phyloP scores from a whole-genome alignment of 2,113 vertebrate genomes.

The Canis aureus region DNA sequence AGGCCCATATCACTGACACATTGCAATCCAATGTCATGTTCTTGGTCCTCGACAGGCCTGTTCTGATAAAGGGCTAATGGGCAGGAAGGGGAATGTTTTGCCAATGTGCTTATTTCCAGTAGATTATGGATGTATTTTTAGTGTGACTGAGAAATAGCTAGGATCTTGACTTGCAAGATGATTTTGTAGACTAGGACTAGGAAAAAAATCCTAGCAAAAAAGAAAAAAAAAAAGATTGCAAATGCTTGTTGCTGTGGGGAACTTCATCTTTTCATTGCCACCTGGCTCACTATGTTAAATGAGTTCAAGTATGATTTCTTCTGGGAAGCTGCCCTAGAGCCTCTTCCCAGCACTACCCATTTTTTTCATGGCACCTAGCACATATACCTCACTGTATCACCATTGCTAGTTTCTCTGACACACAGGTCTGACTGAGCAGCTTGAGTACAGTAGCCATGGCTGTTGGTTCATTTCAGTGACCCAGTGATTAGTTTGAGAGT shows the following conservation, averaged over 20 bases:
- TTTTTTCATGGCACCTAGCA: not conserved
- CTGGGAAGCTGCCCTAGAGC: not conserved
- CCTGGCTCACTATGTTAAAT: not conserved
- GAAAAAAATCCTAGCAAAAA: conserved; percentile 41
- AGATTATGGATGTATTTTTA: conserved; percentile 83
- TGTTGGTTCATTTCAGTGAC: not conserved
- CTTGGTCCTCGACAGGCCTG: conserved; percentile 19
- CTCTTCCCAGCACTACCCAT: not conserved
- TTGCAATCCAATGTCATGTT: not conserved
- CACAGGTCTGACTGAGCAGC: not conserved
- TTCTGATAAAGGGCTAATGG: conserved; percentile 78
- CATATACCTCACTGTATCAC: not conserved
- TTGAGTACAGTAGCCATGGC: not conserved
- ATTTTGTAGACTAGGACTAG: conserved; percentile 52
- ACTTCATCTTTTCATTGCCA: not conserved
- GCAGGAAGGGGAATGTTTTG: conserved; percentile 63
- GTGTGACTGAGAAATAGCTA: conserved; percentile 71
- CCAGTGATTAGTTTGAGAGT: not conserved
- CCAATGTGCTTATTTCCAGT: conserved; percentile 72
- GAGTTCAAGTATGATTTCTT: not conserved
- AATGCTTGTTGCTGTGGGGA: not conserved
- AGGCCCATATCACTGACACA: conserved; percentile 60
- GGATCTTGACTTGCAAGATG: conserved; percentile 63
- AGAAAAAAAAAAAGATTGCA: not conserved
- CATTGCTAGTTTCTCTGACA: not conserved